These are phyloP conservation scores for Tricholauxania praeusta DNA, from an alignment of 2,888 invertebrate genomes.

Conservation along the genomic window DNA sequence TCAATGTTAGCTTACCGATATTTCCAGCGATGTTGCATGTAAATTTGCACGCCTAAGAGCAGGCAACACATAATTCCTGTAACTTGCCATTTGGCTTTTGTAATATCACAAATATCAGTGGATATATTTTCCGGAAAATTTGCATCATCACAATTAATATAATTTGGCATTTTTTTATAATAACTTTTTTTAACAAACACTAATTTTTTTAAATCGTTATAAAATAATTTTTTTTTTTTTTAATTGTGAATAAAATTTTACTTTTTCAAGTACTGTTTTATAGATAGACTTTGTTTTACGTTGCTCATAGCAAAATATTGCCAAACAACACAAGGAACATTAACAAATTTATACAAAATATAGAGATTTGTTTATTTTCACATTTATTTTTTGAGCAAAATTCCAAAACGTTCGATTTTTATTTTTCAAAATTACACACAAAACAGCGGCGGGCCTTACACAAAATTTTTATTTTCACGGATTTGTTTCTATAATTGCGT, in stretches of 20 bases:
- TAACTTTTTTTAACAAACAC: not conserved
- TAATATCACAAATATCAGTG: conserved; percentile 59
- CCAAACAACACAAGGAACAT: too few relatives aligned
- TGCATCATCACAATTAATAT: conserved; percentile 50
- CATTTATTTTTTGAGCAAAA: too few relatives aligned
- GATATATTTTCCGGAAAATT: conserved; percentile 48
- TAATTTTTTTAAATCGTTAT: conserved; percentile 8
- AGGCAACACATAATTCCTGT: conserved; percentile 43
- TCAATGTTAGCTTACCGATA: conserved; percentile 49
- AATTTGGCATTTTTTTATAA: conserved; percentile 1
- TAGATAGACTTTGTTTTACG: not conserved
- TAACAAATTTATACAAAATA: too few relatives aligned
- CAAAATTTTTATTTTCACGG: too few relatives aligned
- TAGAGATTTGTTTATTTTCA: too few relatives aligned
- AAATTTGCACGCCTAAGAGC: conserved; percentile 49
- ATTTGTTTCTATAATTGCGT: too few relatives aligned
- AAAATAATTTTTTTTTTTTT: conserved; percentile 7
- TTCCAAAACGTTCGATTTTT: too few relatives aligned
- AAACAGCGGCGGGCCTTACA: too few relatives aligned
- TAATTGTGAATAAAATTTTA: conserved; percentile 6
- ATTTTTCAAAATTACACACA: too few relatives aligned
- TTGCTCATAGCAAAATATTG: conserved; percentile 1
- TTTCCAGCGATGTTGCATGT: conserved; percentile 51
- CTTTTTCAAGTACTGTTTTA: not conserved
- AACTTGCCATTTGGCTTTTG: conserved; percentile 51